A percentile compares a stretch with the other conserved stretches of the same genome.
Conservation (phyloP, 2,113 vertebrate species). For the Clarias magur region DNA sequence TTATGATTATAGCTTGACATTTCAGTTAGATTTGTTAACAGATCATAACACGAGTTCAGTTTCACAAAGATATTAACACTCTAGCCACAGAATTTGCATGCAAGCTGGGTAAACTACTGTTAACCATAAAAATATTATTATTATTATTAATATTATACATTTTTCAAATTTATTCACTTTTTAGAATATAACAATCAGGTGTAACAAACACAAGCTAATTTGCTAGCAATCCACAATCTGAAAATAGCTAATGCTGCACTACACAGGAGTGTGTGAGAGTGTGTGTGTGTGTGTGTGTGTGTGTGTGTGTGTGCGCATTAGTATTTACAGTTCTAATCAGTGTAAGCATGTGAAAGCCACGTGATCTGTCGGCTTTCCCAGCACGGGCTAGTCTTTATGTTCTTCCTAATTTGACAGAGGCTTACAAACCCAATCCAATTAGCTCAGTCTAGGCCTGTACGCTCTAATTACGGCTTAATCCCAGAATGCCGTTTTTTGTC, state of each 20-base stretch:
- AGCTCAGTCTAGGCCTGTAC: slow-evolving; percentile 22
- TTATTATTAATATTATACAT: not conserved
- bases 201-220: not conserved
- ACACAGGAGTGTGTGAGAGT: not conserved
- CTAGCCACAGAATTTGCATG: not conserved
- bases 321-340: not conserved
- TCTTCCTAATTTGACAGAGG: slow-evolving; percentile 38
- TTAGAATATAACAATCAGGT: not conserved
- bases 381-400: slow-evolving; percentile 29
- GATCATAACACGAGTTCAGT: not conserved
- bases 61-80: not conserved
- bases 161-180: not conserved
- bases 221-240: not conserved
- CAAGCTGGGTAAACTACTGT: not conserved
- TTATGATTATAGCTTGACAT: not conserved
- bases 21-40: not conserved
- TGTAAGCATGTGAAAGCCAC: not conserved
- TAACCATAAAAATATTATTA: not conserved
- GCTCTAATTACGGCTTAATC: slow-evolving; percentile 44
- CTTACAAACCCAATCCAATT: slow-evolving; percentile 45
- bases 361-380: not conserved
- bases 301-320: not conserved
- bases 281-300: not conserved
- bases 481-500: slow-evolving; percentile 16
- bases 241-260: not conserved